A percentile compares a stretch with the other conserved stretches of the same genome.
Conservation (phyloP, 2,888 invertebrate genomes). For the Clostera curtula region DNA sequence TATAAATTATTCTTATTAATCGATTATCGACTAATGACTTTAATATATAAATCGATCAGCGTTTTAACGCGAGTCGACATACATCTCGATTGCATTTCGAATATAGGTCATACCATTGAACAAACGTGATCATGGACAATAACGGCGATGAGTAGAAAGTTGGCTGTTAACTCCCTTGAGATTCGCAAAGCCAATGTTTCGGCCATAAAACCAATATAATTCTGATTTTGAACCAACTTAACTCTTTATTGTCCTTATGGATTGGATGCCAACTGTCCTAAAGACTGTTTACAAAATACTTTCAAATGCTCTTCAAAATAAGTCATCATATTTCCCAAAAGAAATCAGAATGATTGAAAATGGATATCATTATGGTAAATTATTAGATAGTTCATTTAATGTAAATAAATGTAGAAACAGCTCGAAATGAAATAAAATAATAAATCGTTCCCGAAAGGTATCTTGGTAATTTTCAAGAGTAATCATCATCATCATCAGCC, state of each 20-base stretch:
- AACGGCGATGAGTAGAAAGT: constrained; percentile 32
- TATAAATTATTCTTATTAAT: too few relatives aligned
- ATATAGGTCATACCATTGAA: constrained; percentile 21
- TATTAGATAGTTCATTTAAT: too few relatives aligned
- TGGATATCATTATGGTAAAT: too few relatives aligned
- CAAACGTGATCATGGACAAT: constrained; percentile 21
- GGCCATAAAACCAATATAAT: constrained; percentile 29
- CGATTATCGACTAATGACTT: constrained; percentile 1
- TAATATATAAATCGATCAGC: background rate
- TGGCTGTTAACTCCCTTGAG: constrained; percentile 20
- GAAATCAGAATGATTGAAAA: too few relatives aligned
- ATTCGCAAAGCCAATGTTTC: constrained; percentile 18
- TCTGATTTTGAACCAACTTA: constrained; percentile 17
- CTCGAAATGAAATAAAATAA: too few relatives aligned
- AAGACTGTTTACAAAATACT: constrained; percentile 12
- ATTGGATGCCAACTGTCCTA: constrained; percentile 8
- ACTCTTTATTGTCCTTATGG: constrained; percentile 15
- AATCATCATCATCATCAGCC: too few relatives aligned
- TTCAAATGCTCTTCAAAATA: too few relatives aligned
- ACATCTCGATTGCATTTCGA: constrained; percentile 6
- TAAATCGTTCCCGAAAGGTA: too few relatives aligned
- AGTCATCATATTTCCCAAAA: too few relatives aligned
- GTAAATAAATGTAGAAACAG: too few relatives aligned
- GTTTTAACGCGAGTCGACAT: too few relatives aligned
- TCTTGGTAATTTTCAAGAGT: too few relatives aligned